Evolutionary conservation across 1,140 invertebrate species (phyloP), one percentile per base, ranked within the genome.

Genomic region (Dolichoris vasculosae): DNA sequence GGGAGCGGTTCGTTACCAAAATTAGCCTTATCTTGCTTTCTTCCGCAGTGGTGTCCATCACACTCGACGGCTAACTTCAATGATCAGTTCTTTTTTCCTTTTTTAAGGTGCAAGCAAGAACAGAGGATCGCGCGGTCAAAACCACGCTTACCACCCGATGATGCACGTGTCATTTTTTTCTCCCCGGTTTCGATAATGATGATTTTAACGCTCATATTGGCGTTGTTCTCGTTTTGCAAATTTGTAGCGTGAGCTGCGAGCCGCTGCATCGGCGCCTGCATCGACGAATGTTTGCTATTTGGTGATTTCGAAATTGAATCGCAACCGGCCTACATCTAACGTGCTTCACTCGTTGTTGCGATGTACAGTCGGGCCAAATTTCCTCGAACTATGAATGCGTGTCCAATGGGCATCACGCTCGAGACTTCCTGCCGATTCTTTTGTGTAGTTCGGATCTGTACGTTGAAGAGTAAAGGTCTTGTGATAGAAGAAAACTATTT

Each of bases 121-220:
- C 63, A 32, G 35, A 63, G 76, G 32, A 55, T 15, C 40, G 30
- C 59, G 30, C 7, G 67, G 64, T 67, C 35, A 63, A 69, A 48
- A 55, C 30, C 83, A 51, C 63, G 75, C 76, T 40, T 43, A 30
- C 38, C 71, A 9, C 7, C 71, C 63, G n/a, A 40, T 11, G 32
- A 6, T 63, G 83, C 77, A 80, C 83, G 83, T 81, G 83, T 51
- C 83, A 85, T 77, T 81, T 85, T 85, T 76, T 84, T 78, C 38
- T 67, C 7, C 20, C 67, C 4, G 32, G 67, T 0, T n/a, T 13
- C 63, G 63, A 51, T 17, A 51, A 51, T 51, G 48, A 51, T 32
- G 23, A n/a, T 32, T 30, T 32, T 26, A 46, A 59, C 77, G 77
- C 30, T 67, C 15, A 23, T 20, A 23, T 35, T 15, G 35, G 3